Evolutionary conservation across 2,113 vertebrate species (phyloP).

Genomic region (Typhlomys cinereus): DNA sequence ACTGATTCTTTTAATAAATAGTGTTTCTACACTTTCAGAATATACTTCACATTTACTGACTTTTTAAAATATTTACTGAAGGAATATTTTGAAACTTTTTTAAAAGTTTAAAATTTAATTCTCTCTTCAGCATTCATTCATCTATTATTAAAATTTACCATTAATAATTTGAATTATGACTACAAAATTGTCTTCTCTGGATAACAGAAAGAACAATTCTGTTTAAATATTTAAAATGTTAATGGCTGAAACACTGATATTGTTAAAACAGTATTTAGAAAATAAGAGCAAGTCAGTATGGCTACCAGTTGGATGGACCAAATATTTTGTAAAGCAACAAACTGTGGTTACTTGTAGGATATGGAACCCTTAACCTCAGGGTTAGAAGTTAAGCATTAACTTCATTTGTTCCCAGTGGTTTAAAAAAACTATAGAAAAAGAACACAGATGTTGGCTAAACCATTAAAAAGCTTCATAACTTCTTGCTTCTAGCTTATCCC

Average conservation of each 20-base stretch:
- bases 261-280: not conserved
- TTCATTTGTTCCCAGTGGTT: not conserved
- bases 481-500: not conserved
- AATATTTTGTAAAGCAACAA: not conserved
- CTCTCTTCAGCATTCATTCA: not conserved
- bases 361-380: not conserved
- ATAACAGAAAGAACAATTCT: not conserved
- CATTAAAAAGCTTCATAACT: not conserved
- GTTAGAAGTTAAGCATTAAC: not conserved
- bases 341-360: not conserved
- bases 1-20: not conserved
- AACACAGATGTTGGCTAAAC: not conserved
- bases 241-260: not conserved
- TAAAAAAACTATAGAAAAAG: not conserved
- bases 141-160: not conserved
- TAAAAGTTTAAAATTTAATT: not conserved
- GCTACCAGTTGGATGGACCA: not conserved
- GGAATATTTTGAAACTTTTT: not conserved
- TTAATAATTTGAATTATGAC: constrained; percentile 17
- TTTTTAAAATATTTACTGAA: constrained; percentile 43
- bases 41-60: not conserved
- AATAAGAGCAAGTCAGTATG: not conserved
- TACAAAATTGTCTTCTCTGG: not conserved
- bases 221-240: not conserved
- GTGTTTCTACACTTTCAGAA: not conserved